Percentiles rank a stretch among this genome's conserved stretches.
Evolutionary conservation across 2,797 vertebrate genomes (phyloP).

Genomic region (Simalia tracyae): DNA sequence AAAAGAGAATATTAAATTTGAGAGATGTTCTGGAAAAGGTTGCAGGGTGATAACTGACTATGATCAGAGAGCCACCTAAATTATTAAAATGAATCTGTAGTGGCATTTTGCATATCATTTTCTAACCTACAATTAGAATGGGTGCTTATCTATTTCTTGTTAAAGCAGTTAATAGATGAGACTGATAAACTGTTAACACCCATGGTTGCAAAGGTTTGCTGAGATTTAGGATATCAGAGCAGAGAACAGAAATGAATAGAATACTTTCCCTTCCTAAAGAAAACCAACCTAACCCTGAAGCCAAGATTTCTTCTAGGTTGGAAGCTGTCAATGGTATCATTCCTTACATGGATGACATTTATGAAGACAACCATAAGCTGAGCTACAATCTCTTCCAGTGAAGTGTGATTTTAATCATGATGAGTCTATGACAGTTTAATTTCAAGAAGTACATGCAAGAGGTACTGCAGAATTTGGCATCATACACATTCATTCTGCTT

Average conservation of each 20-base stretch:
- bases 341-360: not conserved
- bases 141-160: too few relatives aligned
- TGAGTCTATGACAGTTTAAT: not conserved
- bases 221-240: too few relatives aligned
- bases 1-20: not conserved
- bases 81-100: too few relatives aligned
- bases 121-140: too few relatives aligned
- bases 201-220: too few relatives aligned
- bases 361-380: not conserved
- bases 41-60: too few relatives aligned
- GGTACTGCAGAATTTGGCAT: not conserved
- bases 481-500: not conserved
- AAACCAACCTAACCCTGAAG: not conserved
- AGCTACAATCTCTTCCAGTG: not conserved
- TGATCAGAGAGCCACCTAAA: too few relatives aligned
- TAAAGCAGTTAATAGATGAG: too few relatives aligned
- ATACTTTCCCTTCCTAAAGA: not conserved
- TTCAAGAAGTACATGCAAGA: not conserved
- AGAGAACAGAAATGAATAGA: too few relatives aligned
- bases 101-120: too few relatives aligned
- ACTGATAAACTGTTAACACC: too few relatives aligned
- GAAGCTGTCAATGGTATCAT: not conserved
- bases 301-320: not conserved
- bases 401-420: not conserved
- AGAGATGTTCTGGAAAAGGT: too few relatives aligned